Base-by-base conservation (phyloP, 2,888 invertebrate species). In the Drosophila fungiperda region DNA sequence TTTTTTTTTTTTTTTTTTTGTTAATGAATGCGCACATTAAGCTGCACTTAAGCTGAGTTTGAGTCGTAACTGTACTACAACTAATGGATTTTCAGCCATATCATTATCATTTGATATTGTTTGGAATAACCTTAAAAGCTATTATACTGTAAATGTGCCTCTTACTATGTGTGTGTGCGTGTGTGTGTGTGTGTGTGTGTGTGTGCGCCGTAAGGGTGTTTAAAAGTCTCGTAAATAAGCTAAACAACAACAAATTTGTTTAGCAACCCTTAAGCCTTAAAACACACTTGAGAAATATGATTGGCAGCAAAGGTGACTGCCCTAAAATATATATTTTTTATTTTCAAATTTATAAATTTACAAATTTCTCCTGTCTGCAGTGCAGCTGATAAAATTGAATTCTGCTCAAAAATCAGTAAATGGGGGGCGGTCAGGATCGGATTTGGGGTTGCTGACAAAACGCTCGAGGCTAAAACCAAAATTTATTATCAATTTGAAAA, bases 21-120 rank as follows among this genome's bases (percentile, higher is more conserved):
- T 65, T 80, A 83, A 77, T 83, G 80, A 76, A 81, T 71, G 77
- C 73, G 65, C 73, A 80, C 80, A 80, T 80, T 81, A 76, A 80
- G 80, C 83, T 71, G 80, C 71, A 83, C 83, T 81, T 81, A 83
- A 82, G 80, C 60, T 55, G 63, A 32, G 62, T 29, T 55, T 60
- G 26, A 52, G 65, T 52, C 57, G 48, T 71, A 78, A 78, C 78
- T 78, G 80, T 77, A 80, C 73, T 65, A 15, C 66, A 76, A 67
- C 77, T 81, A 83, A 81, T 83, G 80, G 83, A 76, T 75, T 66
- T 61, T 48, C 17, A 33, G 42, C n/a, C 55, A 63, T 62, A 45
- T 23, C 42, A 53, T 66, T 77, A 72, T 73, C 63, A 76, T 76
- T 76, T 64, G 53, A 61, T 48, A 49, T 26, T 29, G 58, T 59